A percentile compares a stretch with the other conserved stretches of the same genome.
Conservation (phyloP, 2,797 vertebrate genomes). For the Botia almorhae region DNA sequence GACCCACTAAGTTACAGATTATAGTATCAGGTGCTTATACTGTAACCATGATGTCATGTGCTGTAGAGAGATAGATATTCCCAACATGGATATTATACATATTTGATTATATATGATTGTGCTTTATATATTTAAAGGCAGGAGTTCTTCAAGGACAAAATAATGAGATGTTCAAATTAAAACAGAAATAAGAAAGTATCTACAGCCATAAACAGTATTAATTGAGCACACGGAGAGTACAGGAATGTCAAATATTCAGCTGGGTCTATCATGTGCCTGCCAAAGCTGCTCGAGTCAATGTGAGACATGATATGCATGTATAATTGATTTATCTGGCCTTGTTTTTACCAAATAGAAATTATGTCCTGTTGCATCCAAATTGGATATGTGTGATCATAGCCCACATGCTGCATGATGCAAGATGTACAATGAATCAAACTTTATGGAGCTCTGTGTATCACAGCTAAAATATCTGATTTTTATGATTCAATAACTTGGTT, state of each 20-base stretch:
- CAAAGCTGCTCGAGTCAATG: conserved; percentile 14
- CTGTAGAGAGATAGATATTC: background rate
- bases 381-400: conserved; percentile 1
- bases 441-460: background rate
- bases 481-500: background rate
- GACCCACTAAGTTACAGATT: too few species aligned
- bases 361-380: conserved; percentile 18
- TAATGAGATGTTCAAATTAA: conserved; percentile 1
- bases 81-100: background rate
- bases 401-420: conserved; percentile 9
- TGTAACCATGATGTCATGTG: background rate
- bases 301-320: conserved; percentile 25
- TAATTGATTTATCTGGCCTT: conserved; percentile 42
- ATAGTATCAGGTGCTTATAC: too few species aligned
- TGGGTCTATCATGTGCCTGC: conserved; percentile 14
- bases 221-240: conserved; percentile 10
- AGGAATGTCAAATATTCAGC: conserved; percentile 26
- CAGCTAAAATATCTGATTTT: background rate
- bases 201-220: background rate
- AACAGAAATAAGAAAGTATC: conserved; percentile 11
- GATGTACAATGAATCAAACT: background rate
- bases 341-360: conserved; percentile 19
- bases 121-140: background rate
- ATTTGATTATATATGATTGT: background rate
- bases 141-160: conserved; percentile 1